Evolutionary conservation across 2,797 vertebrate species (phyloP).

Genomic region (Botia kubotai): DNA sequence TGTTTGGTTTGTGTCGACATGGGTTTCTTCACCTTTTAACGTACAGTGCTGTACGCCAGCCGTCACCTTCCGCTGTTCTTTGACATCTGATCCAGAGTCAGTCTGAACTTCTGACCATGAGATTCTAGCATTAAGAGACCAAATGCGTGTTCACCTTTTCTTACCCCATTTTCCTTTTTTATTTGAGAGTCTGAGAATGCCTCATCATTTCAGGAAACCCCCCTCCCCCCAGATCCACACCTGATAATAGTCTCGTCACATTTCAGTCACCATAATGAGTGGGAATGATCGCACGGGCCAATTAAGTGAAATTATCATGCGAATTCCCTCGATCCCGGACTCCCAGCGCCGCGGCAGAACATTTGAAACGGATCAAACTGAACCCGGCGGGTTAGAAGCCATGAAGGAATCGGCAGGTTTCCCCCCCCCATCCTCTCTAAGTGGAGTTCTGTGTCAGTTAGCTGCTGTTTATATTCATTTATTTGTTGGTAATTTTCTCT

Average conservation of each 20-base stretch:
- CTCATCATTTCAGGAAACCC: not conserved
- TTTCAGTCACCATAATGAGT: constrained; percentile 52
- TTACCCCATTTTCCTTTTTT: not conserved
- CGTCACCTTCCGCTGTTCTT: not conserved
- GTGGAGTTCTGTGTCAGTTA: constrained; percentile 30
- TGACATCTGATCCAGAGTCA: not conserved
- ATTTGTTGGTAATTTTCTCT: constrained; percentile 38
- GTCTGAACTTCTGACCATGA: not conserved
- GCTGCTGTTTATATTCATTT: constrained; percentile 38
- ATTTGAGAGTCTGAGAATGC: not conserved
- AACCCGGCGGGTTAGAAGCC: constrained; percentile 54
- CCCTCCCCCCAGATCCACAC: not conserved
- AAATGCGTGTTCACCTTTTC: not conserved
- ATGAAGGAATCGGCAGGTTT: constrained; percentile 46
- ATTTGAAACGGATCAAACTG: constrained; percentile 52
- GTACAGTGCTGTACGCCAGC: not conserved
- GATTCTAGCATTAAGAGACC: not conserved
- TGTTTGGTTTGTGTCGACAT: not conserved
- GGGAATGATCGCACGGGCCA: constrained; percentile 41
- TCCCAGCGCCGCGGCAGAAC: constrained; percentile 34
- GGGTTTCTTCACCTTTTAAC: not conserved
- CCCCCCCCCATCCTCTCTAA: constrained; percentile 22
- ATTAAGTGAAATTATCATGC: constrained; percentile 60
- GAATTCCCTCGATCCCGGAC: constrained; percentile 27
- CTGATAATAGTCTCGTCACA: constrained; percentile 45